Evolutionary conservation across 2,888 invertebrate species (phyloP).

Genomic region (Oligia fasciuncula): DNA sequence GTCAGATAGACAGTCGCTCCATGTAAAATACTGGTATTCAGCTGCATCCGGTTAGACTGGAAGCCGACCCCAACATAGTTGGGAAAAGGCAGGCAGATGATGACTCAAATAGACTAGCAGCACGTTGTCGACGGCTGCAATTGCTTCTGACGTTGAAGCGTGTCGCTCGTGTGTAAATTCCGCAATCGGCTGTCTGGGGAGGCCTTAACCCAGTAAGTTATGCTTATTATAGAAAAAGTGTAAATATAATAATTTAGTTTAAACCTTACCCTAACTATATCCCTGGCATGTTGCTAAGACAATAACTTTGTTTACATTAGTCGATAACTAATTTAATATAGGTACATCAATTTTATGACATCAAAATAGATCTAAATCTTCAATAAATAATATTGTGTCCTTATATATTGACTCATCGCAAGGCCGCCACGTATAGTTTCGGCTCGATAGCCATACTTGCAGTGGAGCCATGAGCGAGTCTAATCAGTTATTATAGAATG

Average conservation of each 20-base stretch:
- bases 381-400: background rate
- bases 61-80: no score
- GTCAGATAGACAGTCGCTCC: no score
- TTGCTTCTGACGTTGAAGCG: no score
- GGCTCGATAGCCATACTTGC: background rate
- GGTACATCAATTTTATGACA: background rate
- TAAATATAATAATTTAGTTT: background rate
- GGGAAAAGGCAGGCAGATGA: no score
- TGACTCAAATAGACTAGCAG: no score
- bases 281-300: constrained; percentile 55
- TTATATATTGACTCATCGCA: background rate
- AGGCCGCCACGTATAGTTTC: background rate
- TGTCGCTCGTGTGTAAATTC: background rate
- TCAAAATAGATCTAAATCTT: background rate
- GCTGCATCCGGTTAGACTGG: no score
- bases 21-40: no score
- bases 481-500: background rate
- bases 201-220: background rate
- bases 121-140: no score
- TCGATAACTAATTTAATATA: constrained; percentile 26
- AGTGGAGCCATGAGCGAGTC: background rate
- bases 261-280: background rate
- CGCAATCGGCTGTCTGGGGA: background rate
- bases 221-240: background rate
- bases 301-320: constrained; percentile 24